Conservation (phyloP, 2,888 invertebrate genomes). For the Sphaerophoria rueppellii region DNA sequence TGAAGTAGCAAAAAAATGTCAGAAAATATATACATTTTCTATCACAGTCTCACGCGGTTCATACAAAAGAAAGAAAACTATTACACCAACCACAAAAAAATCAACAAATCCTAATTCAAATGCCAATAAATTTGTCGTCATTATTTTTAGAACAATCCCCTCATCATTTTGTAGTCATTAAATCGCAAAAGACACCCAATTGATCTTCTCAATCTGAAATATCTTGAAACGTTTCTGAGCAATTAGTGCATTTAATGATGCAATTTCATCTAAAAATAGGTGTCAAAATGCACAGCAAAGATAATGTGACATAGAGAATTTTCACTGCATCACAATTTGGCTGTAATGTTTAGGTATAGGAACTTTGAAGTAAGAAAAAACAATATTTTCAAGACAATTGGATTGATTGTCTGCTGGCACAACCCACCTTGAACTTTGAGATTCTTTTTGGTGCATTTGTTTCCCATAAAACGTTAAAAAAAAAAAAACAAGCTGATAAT, state of each 20-base stretch:
- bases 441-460: background rate
- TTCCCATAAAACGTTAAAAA: conserved; percentile 1
- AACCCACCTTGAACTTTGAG: conserved; percentile 26
- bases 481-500: background rate
- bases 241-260: conserved; percentile 60
- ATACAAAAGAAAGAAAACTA: background rate
- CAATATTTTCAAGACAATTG: background rate
- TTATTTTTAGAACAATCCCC: conserved; percentile 18
- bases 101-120: background rate
- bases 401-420: conserved; percentile 3
- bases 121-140: conserved; percentile 32
- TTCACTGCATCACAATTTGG: conserved; percentile 2
- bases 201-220: conserved; percentile 2
- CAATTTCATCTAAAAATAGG: conserved; percentile 49
- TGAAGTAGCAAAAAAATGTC: too few species aligned
- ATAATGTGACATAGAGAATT: conserved; percentile 21
- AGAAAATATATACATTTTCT: too few species aligned
- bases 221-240: conserved; percentile 30
- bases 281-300: conserved; percentile 12
- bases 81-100: background rate
- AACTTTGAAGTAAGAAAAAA: conserved; percentile 1
- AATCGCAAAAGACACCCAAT: conserved; percentile 4
- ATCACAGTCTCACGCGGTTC: background rate
- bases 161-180: conserved; percentile 10
- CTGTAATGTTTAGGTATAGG: conserved; percentile 1